Base-by-base conservation (phyloP, 2,797 vertebrate genomes). In the Telmatherina bonti region DNA sequence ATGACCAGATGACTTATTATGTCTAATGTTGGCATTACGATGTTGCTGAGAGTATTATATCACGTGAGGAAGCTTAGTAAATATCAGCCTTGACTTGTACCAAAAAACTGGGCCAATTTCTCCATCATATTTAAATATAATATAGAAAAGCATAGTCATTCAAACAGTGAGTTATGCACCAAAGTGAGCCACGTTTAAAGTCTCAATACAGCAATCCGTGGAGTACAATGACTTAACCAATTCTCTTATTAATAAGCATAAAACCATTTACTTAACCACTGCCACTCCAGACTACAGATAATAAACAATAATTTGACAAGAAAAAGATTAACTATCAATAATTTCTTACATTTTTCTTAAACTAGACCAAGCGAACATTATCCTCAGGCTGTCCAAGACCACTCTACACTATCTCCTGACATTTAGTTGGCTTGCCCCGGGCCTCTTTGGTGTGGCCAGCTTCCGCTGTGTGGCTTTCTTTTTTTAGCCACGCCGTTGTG, bases 401-500 rank as follows among this genome's bases (percentile, higher is more conserved):
- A 65, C 76, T 84, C 76, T 22, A 76, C 81, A 74, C 84, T 90
- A 90, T 93, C 92, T 88, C 84, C 62, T 94, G 93, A 94, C 93
- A 94, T 94, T 94, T 93, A 89, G 83, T 88, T 87, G 89, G 89
- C 83, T 78, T 85, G 83, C 80, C 75, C 77, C 68, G 57, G 83
- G 69, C 83, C 90, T 83, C 80, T 86, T 86, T 85, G 88, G 88
- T 65, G 47, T 63, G 70, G 78, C 77, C 76, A 59, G 79, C 86
- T 91, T 90, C 88, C 85, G 76, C 83, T 67, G 84, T 76, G 84
- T 67, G 43, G 87, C 74, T 65, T 70, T 91, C 93, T 94, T 95
- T 93, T 93, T 94, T 93, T 95, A 95, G 93, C 91, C 85, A 47
- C 76, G 91, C 91, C 90, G 88, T 85, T 92, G 88, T 85, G 90